Conservation (phyloP, 2,888 invertebrate genomes). For the Agrochola lychnidis region DNA sequence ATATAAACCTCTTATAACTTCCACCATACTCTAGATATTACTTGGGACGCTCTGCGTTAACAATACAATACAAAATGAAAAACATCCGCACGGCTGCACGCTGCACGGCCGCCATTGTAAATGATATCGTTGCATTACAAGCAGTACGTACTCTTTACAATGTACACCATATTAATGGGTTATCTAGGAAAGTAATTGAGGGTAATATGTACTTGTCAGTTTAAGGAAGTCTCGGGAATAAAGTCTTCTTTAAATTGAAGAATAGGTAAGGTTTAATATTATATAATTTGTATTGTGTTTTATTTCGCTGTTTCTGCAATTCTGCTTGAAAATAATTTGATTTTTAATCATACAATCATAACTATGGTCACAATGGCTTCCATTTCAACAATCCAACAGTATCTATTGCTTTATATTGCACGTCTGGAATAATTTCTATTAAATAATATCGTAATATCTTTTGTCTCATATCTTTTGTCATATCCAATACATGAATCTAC, state of each 20-base stretch:
- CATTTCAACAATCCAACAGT: too few species aligned
- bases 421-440: too few species aligned
- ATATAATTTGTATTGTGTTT: too few species aligned
- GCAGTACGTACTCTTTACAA: conserved; percentile 22
- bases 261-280: not conserved
- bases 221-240: not conserved
- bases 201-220: not conserved
- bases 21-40: conserved; percentile 55
- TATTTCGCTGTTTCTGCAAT: too few species aligned
- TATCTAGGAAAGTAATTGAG: not conserved
- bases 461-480: too few species aligned
- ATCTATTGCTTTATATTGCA: too few species aligned
- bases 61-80: conserved; percentile 71
- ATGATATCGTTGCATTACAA: conserved; percentile 51
- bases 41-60: conserved; percentile 61
- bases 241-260: not conserved
- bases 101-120: conserved; percentile 39
- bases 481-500: too few species aligned
- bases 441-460: too few species aligned
- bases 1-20: conserved; percentile 30
- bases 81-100: conserved; percentile 57
- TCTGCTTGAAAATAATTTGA: too few species aligned
- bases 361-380: too few species aligned
- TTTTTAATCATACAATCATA: too few species aligned
- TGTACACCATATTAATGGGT: conserved; percentile 24